phyloP scores from a whole-genome alignment of 2,888 invertebrate species.

The Phortica okadai region DNA sequence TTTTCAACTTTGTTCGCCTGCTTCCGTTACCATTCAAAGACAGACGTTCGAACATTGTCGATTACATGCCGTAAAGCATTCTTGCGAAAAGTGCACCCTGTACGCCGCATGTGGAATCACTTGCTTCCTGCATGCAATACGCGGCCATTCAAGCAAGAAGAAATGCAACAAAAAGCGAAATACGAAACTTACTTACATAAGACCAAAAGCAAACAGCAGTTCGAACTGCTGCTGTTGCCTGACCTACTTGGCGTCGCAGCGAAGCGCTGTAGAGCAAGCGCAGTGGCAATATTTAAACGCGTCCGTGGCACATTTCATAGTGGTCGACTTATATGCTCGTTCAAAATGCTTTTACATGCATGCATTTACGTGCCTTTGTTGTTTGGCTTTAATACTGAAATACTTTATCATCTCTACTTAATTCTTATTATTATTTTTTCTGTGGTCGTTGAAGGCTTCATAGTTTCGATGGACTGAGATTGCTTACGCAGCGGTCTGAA shows the following conservation, averaged over 20 bases:
- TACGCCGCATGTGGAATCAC: neutral
- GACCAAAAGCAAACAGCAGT: slow-evolving; percentile 49
- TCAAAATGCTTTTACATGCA: neutral
- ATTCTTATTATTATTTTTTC: too few species aligned
- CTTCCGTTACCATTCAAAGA: neutral
- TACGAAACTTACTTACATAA: slow-evolving; percentile 1
- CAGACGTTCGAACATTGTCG: slow-evolving; percentile 34
- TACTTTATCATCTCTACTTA: too few species aligned
- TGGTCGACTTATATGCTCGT: neutral
- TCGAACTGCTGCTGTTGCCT: slow-evolving; percentile 9
- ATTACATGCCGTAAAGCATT: slow-evolving; percentile 13
- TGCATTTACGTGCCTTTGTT: neutral
- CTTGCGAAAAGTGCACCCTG: slow-evolving; percentile 2
- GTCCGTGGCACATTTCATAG: neutral
- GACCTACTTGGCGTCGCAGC: neutral
- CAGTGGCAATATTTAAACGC: neutral
- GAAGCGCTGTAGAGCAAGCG: neutral
- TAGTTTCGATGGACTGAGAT: too few species aligned
- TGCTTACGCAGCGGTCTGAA: too few species aligned
- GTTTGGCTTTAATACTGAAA: too few species aligned
- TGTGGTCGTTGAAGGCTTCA: too few species aligned
- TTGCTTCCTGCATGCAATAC: neutral
- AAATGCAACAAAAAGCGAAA: neutral
- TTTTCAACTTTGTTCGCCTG: slow-evolving; percentile 58
- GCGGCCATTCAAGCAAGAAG: neutral